A percentile compares a stretch with the other conserved stretches of the same genome.
Evolutionary conservation across 2,113 vertebrate genomes (phyloP).

Genomic region (Sardina pilchardus): DNA sequence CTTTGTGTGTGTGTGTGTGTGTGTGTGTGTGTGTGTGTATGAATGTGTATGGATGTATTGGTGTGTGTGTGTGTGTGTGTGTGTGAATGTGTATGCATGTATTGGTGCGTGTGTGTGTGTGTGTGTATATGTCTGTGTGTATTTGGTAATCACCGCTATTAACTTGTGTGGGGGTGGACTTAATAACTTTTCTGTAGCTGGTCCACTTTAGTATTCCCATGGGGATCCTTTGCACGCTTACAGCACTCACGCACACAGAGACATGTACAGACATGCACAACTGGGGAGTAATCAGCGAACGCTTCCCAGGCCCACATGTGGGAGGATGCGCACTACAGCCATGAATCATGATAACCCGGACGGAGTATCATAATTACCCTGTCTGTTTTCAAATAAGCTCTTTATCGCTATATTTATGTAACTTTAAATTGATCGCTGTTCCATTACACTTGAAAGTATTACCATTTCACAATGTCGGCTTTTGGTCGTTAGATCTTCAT

Average conservation of each 20-base stretch:
- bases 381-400: background rate
- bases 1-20: background rate
- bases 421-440: background rate
- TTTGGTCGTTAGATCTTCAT: too few species aligned
- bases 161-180: background rate
- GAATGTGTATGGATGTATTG: background rate
- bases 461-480: background rate
- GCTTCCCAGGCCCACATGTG: background rate
- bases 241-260: background rate
- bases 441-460: too few species aligned
- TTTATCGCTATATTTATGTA: background rate
- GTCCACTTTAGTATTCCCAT: background rate
- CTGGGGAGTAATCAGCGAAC: background rate
- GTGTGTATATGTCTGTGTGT: background rate
- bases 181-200: background rate
- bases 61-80: background rate
- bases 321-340: background rate
- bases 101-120: background rate
- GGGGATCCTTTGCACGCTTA: background rate
- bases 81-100: background rate
- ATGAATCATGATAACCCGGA: background rate
- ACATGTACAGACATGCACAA: background rate
- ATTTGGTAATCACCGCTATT: background rate
- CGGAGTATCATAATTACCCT: background rate
- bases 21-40: background rate